phyloP scores from a whole-genome alignment of 2,888 invertebrate genomes.

The Parnassius glacialis region DNA sequence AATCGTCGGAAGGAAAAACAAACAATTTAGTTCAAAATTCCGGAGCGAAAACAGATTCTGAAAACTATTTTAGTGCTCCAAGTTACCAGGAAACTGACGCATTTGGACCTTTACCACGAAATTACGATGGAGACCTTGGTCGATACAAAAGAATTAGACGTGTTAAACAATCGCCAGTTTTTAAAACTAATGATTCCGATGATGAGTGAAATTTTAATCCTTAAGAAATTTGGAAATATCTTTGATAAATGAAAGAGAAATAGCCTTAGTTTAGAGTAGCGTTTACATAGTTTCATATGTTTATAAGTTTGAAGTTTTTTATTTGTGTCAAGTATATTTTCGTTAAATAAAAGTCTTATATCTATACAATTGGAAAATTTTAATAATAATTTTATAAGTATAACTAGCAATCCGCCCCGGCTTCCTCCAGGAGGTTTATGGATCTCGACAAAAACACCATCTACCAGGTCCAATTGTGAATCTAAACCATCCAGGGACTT shows the following conservation, averaged over 20 bases:
- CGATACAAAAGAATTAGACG: constrained; percentile 68
- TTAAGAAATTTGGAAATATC: constrained; percentile 34
- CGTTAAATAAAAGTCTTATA: background rate
- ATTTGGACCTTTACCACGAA: constrained; percentile 55
- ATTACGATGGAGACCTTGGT: constrained; percentile 55
- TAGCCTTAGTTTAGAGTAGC: constrained; percentile 35
- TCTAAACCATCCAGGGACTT: too few relatives aligned
- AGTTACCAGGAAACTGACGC: constrained; percentile 60
- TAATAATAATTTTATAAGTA: too few relatives aligned
- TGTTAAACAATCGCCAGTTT: constrained; percentile 46
- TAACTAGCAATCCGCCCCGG: too few relatives aligned
- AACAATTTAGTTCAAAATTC: constrained; percentile 35
- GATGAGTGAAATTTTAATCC: constrained; percentile 26
- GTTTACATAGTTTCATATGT: constrained; percentile 42
- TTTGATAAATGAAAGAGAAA: constrained; percentile 24
- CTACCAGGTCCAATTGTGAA: too few relatives aligned
- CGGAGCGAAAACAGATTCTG: constrained; percentile 38
- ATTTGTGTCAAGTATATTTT: constrained; percentile 6
- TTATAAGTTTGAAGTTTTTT: constrained; percentile 51
- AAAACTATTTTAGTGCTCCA: constrained; percentile 43
- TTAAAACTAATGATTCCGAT: constrained; percentile 30
- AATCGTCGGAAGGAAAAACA: constrained; percentile 27
- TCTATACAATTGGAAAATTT: too few relatives aligned
- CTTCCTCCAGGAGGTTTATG: too few relatives aligned
- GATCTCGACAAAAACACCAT: too few relatives aligned